Conservation (phyloP, 2,113 vertebrate species). For the Lucifuga dentata region DNA sequence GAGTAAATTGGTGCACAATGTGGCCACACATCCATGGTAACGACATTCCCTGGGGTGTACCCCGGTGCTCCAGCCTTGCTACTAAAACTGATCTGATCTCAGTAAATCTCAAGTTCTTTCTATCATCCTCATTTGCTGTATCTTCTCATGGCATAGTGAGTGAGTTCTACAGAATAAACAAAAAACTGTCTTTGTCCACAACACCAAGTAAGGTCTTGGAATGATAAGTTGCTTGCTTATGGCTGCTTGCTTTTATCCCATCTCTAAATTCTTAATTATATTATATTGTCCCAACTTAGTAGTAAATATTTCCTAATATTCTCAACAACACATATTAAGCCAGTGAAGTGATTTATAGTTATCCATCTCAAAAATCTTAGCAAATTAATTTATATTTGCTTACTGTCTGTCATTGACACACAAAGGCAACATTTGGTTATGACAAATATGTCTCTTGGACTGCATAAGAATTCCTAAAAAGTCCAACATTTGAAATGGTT, state of each 20-base stretch:
- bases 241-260: constrained; percentile 11
- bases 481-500: no score
- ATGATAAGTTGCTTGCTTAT: constrained; percentile 16
- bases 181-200: constrained; percentile 38
- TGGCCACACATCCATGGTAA: constrained; percentile 64
- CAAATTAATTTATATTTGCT: neutral
- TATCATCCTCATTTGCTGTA: constrained; percentile 56
- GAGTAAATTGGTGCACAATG: constrained; percentile 68
- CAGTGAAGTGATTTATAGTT: neutral
- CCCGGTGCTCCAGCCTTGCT: constrained; percentile 47
- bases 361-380: neutral
- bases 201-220: constrained; percentile 23
- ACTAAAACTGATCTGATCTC: constrained; percentile 65
- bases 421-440: no score
- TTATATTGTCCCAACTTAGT: neutral
- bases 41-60: constrained; percentile 54
- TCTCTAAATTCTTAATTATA: constrained; percentile 4
- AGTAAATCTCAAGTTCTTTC: constrained; percentile 60
- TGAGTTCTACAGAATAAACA: constrained; percentile 24
- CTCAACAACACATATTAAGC: neutral
- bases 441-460: no score
- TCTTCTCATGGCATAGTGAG: constrained; percentile 43
- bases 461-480: no score
- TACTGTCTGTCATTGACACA: neutral
- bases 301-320: neutral